Evolutionary conservation across 2,797 vertebrate genomes (phyloP), one percentile per base, ranked within the genome.

Genomic region (Anguilla pacifica): DNA sequence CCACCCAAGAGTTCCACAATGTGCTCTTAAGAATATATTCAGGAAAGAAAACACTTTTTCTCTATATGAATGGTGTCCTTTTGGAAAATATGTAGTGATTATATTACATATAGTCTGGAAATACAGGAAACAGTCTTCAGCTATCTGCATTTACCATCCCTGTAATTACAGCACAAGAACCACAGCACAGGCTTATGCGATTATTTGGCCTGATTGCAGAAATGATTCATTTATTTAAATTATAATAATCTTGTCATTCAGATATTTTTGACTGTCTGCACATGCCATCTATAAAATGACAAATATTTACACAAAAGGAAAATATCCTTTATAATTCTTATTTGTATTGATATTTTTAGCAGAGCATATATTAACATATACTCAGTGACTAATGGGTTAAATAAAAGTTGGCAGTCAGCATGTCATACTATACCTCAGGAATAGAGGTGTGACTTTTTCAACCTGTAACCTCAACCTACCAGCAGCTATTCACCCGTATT

Each of bases 401-500:
- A 74, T 72, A 84, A 59, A 70, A 39, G 10, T 57, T 59, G 51
- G 49, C 35, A 84, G 72, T 51, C 83, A 51, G 81, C 39, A 83
- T 83, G 83, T 67, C 46, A 85, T 25, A 74, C 28, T 74, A 84
- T 35, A 85, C 49, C 84, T 81, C 82, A 72, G 49, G 83, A 84
- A 84, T 84, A 90, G 88, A 88, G 91, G 90, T 61, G 79, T 91
- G 94, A 94, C 93, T 94, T 94, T 94, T 95, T 96, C 92, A 95
- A 94, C 93, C 92, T 93, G 94, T 93, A 95, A 94, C 93, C 94
- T 94, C 93, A 95, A 89, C 93, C 93, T 93, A 91, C 92, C 94
- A 93, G 94, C 96, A 97, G 95, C 95, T 96, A 95, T 92, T 91
- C 89, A 86, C 96, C 96, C 95, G 94, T 95, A 96, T 96, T 89